Conservation (phyloP, 1,140 invertebrate genomes). For the Atta texana region DNA sequence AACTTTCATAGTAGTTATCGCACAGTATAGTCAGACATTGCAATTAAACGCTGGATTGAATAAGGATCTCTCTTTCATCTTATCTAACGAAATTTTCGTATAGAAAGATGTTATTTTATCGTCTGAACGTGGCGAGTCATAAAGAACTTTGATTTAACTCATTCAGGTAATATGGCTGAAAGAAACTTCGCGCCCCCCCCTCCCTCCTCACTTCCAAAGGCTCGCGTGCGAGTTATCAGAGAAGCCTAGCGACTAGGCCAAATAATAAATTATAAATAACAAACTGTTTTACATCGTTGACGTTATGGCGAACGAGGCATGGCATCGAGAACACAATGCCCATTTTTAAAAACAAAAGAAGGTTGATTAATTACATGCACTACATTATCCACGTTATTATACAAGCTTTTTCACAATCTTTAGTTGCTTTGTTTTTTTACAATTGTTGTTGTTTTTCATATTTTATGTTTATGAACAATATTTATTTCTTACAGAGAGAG, state of each 20-base stretch:
- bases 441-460: not conserved
- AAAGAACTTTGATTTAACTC: conserved; percentile 60
- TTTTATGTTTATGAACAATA: not conserved
- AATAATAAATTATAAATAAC: conserved; percentile 77
- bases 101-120: conserved; percentile 60
- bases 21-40: conserved; percentile 6
- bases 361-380: conserved; percentile 39
- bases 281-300: conserved; percentile 49
- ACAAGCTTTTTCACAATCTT: conserved; percentile 6
- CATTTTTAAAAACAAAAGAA: conserved; percentile 22
- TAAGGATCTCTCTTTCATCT: conserved; percentile 21
- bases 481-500: not conserved
- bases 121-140: conserved; percentile 20
- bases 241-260: conserved; percentile 23
- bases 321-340: conserved; percentile 3
- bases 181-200: conserved; percentile 4
- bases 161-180: conserved; percentile 57
- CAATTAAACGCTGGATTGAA: conserved; percentile 1
- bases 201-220: conserved; percentile 24
- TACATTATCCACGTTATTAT: not conserved
- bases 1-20: conserved; percentile 2
- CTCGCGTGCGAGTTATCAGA: conserved; percentile 75
- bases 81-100: conserved; percentile 3
- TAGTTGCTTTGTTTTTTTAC: not conserved
- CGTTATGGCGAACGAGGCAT: conserved; percentile 21